These are phyloP conservation scores for Trichogramma dendrolimi DNA, from an alignment of 2,888 invertebrate genomes.

Conservation along the genomic window DNA sequence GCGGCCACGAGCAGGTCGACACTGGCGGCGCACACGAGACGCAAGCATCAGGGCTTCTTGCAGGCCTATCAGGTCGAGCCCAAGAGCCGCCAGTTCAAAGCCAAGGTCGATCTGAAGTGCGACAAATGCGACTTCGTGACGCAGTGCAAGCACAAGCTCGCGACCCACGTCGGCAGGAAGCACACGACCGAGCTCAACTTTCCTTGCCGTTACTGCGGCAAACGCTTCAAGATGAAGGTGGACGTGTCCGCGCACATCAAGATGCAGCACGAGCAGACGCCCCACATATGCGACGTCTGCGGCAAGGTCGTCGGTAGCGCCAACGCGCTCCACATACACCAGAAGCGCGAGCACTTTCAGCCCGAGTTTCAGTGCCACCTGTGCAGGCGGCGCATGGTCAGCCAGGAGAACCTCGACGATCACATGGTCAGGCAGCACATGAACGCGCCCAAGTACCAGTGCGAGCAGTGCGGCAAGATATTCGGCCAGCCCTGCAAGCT, in stretches of 20 bases:
- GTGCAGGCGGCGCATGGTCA: conserved; percentile 48
- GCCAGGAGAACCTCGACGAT: conserved; percentile 47
- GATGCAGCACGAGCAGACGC: conserved; percentile 48
- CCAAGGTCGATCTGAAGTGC: conserved; percentile 16
- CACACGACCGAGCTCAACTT: conserved; percentile 32
- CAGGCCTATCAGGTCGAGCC: not conserved
- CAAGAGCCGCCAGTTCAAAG: not conserved
- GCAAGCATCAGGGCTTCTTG: conserved; percentile 23
- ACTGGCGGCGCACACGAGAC: conserved; percentile 29
- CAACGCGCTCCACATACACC: conserved; percentile 48
- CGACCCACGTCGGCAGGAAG: conserved; percentile 34
- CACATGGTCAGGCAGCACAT: conserved; percentile 48
- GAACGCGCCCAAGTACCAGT: conserved; percentile 45
- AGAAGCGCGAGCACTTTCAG: conserved; percentile 49
- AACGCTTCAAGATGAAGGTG: conserved; percentile 48
- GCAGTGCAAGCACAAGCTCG: conserved; percentile 19
- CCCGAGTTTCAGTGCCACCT: conserved; percentile 48
- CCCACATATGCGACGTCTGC: conserved; percentile 47
- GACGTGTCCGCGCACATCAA: conserved; percentile 48
- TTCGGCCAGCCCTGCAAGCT: conserved; percentile 48
- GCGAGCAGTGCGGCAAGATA: conserved; percentile 48
- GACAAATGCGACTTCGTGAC: conserved; percentile 17
- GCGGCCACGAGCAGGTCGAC: conserved; percentile 28
- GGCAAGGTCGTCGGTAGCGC: conserved; percentile 45
- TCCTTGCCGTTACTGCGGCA: conserved; percentile 35